A percentile compares a stretch with the other conserved stretches of the same genome.
Conservation (phyloP, 1,140 invertebrate genomes). For the Yoshiicerus persimilis region DNA sequence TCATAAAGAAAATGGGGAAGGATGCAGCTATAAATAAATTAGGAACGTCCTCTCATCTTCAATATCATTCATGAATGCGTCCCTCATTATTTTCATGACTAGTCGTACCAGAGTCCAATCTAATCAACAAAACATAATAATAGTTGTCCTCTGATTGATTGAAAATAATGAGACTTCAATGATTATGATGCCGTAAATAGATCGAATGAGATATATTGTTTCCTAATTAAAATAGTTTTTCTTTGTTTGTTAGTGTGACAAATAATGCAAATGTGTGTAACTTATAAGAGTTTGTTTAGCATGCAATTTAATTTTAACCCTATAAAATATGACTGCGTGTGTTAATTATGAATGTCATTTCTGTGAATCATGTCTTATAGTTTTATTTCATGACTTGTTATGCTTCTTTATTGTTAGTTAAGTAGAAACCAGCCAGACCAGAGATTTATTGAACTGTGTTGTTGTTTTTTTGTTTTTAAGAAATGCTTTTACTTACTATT, state of each 20-base stretch:
- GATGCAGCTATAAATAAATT: neutral
- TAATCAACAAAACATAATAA: neutral
- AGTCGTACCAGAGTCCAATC: constrained; percentile 15
- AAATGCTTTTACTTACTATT: neutral
- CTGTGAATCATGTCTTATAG: neutral
- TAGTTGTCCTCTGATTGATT: constrained; percentile 4
- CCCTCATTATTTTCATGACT: neutral
- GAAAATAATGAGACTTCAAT: neutral
- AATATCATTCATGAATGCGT: neutral
- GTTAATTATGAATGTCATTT: neutral
- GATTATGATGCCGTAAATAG: neutral
- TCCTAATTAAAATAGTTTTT: neutral
- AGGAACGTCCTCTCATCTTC: neutral
- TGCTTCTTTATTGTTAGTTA: neutral
- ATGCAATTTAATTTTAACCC: neutral
- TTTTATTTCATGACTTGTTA: neutral
- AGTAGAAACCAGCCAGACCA: neutral
- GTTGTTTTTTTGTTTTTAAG: neutral
- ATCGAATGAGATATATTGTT: neutral
- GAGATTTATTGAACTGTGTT: neutral
- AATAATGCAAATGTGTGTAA: neutral
- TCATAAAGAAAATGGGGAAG: neutral
- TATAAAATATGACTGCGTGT: neutral
- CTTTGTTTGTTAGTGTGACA: neutral
- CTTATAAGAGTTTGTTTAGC: neutral